Evolutionary conservation across 2,888 invertebrate genomes (phyloP).

Genomic region (Palloptera scutellata): DNA sequence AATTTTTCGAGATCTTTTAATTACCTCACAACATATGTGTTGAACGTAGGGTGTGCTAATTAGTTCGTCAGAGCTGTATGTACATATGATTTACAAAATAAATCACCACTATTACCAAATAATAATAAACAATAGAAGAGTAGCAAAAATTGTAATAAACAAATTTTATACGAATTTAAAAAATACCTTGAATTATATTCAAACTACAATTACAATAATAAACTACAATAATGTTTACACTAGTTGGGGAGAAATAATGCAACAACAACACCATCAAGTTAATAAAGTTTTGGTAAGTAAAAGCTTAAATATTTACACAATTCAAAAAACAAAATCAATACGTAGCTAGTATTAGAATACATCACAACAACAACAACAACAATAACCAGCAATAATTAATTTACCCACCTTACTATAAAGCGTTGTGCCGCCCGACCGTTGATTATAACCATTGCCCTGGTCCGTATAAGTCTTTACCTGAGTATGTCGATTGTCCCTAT

Average conservation of each 20-base stretch:
- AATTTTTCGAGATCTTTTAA: too few species aligned
- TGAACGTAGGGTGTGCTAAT: too few species aligned
- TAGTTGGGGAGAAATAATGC: background rate
- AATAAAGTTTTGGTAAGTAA: background rate
- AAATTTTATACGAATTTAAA: too few species aligned
- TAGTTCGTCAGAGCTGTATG: too few species aligned
- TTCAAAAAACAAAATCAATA: slow-evolving; percentile 12
- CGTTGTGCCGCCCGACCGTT: slow-evolving; percentile 73
- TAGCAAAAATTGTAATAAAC: too few species aligned
- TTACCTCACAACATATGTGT: too few species aligned
- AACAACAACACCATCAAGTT: slow-evolving; percentile 18
- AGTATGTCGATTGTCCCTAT: slow-evolving; percentile 74
- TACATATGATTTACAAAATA: too few species aligned
- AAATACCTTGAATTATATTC: too few species aligned
- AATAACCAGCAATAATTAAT: slow-evolving; percentile 39
- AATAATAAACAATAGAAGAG: too few species aligned
- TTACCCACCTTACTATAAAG: slow-evolving; percentile 90
- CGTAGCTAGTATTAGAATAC: slow-evolving; percentile 1
- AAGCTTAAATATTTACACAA: slow-evolving; percentile 23
- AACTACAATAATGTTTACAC: too few species aligned
- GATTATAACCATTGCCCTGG: slow-evolving; percentile 84
- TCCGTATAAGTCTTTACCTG: slow-evolving; percentile 97
- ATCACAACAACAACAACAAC: slow-evolving; percentile 26
- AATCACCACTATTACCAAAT: too few species aligned
- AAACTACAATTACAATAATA: too few species aligned